phyloP scores from a whole-genome alignment of 2,888 invertebrate species.

The Phrixothrix hirtus region DNA sequence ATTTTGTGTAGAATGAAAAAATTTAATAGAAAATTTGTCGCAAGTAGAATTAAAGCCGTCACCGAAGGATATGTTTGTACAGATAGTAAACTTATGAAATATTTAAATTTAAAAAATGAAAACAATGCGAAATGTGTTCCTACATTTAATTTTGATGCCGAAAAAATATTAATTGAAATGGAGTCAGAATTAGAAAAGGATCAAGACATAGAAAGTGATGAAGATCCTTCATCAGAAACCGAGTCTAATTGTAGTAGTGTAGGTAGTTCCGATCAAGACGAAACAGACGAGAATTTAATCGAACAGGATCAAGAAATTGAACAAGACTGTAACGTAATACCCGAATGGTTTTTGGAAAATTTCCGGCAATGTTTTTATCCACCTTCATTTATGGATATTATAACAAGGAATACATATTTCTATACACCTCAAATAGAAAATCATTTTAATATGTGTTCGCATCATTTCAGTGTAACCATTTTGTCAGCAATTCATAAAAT shows the following conservation, averaged over 20 bases:
- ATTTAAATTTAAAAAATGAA: slow-evolving; percentile 55
- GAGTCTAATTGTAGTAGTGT: not conserved
- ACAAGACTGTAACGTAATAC: slow-evolving; percentile 48
- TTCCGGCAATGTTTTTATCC: slow-evolving; percentile 67
- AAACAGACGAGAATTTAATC: not conserved
- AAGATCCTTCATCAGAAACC: slow-evolving; percentile 31
- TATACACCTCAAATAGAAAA: slow-evolving; percentile 75
- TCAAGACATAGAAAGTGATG: slow-evolving; percentile 15
- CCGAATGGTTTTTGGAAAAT: slow-evolving; percentile 68
- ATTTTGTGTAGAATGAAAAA: slow-evolving; percentile 67
- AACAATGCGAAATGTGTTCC: not conserved
- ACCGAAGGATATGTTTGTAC: slow-evolving; percentile 67
- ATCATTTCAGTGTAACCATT: slow-evolving; percentile 64
- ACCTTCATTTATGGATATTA: slow-evolving; percentile 69
- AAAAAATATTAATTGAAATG: not conserved
- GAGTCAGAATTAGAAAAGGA: slow-evolving; percentile 39
- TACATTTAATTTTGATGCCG: slow-evolving; percentile 1
- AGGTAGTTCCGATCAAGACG: not conserved
- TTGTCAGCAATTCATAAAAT: slow-evolving; percentile 62
- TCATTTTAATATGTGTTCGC: slow-evolving; percentile 63
- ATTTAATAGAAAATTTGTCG: slow-evolving; percentile 59
- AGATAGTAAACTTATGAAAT: slow-evolving; percentile 63
- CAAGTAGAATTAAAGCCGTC: slow-evolving; percentile 64
- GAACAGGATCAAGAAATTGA: slow-evolving; percentile 8
- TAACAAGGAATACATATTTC: slow-evolving; percentile 66